phyloP scores from a whole-genome alignment of 2,113 vertebrate genomes.

The Apodemus sylvaticus region DNA sequence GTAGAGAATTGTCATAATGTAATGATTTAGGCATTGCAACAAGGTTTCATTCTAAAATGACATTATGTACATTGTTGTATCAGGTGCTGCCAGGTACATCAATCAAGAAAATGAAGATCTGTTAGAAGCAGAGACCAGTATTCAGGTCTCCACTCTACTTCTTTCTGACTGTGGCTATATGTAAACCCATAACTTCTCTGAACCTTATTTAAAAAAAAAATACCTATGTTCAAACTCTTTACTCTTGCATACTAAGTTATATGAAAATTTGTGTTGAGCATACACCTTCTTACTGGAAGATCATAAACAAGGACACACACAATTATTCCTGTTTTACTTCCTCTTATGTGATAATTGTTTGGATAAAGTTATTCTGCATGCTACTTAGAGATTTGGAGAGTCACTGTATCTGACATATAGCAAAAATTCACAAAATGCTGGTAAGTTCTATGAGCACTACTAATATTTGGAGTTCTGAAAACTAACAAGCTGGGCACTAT shows the following conservation, averaged over 20 bases:
- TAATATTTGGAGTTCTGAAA: neutral
- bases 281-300: neutral
- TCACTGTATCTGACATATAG: neutral
- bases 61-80: neutral
- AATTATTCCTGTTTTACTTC: neutral
- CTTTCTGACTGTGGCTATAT: neutral
- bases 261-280: neutral
- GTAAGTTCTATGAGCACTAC: neutral
- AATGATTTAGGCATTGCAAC: neutral
- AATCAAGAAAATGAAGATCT: neutral
- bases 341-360: neutral
- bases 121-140: neutral
- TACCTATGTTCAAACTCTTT: neutral
- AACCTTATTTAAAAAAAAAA: neutral
- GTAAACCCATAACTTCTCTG: neutral
- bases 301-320: neutral
- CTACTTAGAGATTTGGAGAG: neutral
- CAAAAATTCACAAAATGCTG: neutral
- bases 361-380: neutral
- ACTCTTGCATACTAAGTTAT: neutral
- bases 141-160: neutral
- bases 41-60: constrained; percentile 29
- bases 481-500: neutral
- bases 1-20: neutral
- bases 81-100: neutral